These are phyloP conservation scores for Pocillopora meandrina DNA, from an alignment of 92 coral and sea anemone species.

Conservation along the genomic window DNA sequence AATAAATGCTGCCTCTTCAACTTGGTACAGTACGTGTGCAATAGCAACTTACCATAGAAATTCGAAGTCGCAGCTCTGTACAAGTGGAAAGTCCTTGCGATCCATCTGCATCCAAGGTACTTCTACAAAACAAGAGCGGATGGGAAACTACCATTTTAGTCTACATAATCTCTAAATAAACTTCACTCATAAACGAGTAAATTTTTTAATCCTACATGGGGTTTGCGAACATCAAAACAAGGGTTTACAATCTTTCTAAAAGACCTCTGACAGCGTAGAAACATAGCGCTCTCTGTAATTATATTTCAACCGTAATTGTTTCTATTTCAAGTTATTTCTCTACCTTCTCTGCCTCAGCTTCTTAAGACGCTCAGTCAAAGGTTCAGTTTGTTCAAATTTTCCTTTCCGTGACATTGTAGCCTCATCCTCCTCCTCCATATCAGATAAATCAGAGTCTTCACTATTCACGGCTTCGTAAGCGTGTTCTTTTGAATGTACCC, in stretches of 20 bases:
- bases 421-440: slow-evolving; percentile 35
- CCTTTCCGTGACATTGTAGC: slow-evolving; percentile 20
- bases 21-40: neutral
- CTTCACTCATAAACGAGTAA: neutral
- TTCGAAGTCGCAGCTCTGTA: slow-evolving; percentile 54
- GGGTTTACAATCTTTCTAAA: neutral
- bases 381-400: slow-evolving; percentile 35
- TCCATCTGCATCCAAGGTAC: slow-evolving; percentile 30
- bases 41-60: slow-evolving; percentile 77
- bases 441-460: slow-evolving; percentile 58
- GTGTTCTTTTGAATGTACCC: slow-evolving; percentile 25
- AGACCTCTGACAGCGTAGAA: neutral
- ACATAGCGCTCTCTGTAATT: neutral
- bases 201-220: too few species aligned
- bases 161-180: neutral
- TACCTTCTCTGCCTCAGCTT: slow-evolving; percentile 57
- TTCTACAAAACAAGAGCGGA: slow-evolving; percentile 38
- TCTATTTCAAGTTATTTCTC: neutral
- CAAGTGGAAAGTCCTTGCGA: slow-evolving; percentile 60
- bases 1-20: neutral
- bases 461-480: slow-evolving; percentile 42
- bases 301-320: neutral
- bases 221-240: neutral
- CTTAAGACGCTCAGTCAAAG: slow-evolving; percentile 36
- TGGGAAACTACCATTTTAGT: neutral